Evolutionary conservation across 2,797 vertebrate species (phyloP).

Genomic region (Crax fasciolata): DNA sequence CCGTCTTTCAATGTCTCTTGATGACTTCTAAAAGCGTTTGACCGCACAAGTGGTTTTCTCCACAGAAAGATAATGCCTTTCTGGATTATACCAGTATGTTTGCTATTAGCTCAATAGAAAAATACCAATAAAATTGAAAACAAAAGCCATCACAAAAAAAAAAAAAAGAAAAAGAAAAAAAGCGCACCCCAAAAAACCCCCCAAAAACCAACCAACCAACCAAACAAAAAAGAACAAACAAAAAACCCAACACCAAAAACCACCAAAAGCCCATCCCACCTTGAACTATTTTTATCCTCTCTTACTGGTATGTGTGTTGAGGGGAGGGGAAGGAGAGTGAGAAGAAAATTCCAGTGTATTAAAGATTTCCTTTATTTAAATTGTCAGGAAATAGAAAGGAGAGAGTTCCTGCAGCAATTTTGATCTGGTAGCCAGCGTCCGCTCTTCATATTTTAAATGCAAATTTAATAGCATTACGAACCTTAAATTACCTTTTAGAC

Average conservation of each 20-base stretch:
- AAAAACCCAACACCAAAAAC: neutral
- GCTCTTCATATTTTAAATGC: slow-evolving; percentile 3
- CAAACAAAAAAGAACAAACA: neutral
- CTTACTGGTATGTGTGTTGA: neutral
- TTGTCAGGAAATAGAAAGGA: neutral
- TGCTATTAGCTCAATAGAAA: neutral
- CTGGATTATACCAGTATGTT: neutral
- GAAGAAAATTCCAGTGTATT: slow-evolving; percentile 26
- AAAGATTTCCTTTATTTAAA: slow-evolving; percentile 23
- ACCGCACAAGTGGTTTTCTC: neutral
- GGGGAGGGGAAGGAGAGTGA: neutral
- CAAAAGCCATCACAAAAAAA: neutral
- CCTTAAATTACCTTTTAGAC: slow-evolving; percentile 44
- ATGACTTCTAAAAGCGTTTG: neutral
- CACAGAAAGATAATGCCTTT: neutral
- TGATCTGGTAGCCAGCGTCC: neutral
- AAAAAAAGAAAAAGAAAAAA: neutral
- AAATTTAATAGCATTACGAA: slow-evolving; percentile 13
- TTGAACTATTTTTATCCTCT: neutral
- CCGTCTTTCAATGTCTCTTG: neutral
- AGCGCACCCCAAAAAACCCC: neutral
- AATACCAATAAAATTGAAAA: neutral
- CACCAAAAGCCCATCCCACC: neutral
- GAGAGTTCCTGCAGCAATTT: neutral
- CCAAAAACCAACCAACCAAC: neutral